phyloP scores from a whole-genome alignment of 1,140 invertebrate genomes.

The Drosophila elegans region DNA sequence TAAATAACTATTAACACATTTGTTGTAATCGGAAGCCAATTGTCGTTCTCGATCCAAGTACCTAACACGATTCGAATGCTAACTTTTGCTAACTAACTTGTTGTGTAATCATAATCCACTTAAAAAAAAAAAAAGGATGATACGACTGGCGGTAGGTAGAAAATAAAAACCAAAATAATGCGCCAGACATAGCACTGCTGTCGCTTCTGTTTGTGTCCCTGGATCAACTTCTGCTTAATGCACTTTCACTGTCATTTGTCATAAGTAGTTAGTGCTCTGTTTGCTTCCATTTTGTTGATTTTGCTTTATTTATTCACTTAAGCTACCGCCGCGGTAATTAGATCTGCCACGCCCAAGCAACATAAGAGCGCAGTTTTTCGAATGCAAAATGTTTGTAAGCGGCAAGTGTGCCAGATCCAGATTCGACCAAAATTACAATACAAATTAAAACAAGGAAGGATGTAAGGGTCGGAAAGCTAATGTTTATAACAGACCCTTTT shows the following conservation, averaged over 20 bases:
- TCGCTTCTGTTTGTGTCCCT: conserved; percentile 39
- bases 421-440: conserved; percentile 14
- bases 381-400: conserved; percentile 49
- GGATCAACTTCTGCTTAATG: conserved; percentile 58
- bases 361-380: conserved; percentile 21
- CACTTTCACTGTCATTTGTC: conserved; percentile 76
- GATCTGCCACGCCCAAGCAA: conserved; percentile 51
- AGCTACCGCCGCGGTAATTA: conserved; percentile 61
- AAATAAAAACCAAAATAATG: conserved; percentile 57
- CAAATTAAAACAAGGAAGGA: background rate
- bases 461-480: background rate
- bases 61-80: background rate
- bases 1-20: no score
- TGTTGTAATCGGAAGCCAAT: background rate
- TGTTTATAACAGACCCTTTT: background rate
- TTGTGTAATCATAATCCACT: conserved; percentile 62
- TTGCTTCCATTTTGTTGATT: conserved; percentile 40
- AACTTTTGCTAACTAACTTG: conserved; percentile 60
- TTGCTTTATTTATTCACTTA: conserved; percentile 63
- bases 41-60: background rate
- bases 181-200: conserved; percentile 33
- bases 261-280: conserved; percentile 70
- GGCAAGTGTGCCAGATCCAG: conserved; percentile 48
- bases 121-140: conserved; percentile 27
- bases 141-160: background rate